Percentiles rank a stretch among this genome's conserved stretches.
These are phyloP conservation scores for Perithous albicinctus DNA, from an alignment of 2,888 invertebrate genomes.

Conservation along the genomic window DNA sequence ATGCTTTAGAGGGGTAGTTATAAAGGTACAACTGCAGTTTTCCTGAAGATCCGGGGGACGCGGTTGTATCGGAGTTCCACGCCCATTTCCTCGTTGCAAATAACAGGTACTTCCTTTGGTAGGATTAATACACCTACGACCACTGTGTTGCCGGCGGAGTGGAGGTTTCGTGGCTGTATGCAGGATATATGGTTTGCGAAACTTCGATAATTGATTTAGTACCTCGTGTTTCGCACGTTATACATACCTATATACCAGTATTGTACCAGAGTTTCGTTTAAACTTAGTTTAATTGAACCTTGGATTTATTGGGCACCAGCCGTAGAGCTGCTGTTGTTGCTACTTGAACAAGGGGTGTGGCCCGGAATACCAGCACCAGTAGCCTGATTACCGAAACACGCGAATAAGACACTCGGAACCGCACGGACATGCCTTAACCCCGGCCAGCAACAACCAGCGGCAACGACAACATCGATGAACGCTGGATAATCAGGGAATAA, in stretches of 20 bases:
- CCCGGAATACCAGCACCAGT: not conserved
- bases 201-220: constrained; percentile 83
- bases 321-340: constrained; percentile 52
- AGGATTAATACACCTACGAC: constrained; percentile 18
- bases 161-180: constrained; percentile 44
- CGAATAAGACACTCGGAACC: constrained; percentile 46
- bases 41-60: constrained; percentile 2
- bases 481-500: constrained; percentile 41
- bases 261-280: constrained; percentile 79
- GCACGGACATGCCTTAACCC: constrained; percentile 40
- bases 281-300: constrained; percentile 84
- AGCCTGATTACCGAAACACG: constrained; percentile 40
- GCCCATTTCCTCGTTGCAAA: not conserved
- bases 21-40: not conserved
- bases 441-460: constrained; percentile 1
- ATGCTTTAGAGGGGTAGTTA: not conserved
- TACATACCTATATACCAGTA: constrained; percentile 72
- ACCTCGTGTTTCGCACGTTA: constrained; percentile 78
- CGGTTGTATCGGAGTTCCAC: not conserved
- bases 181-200: constrained; percentile 61
- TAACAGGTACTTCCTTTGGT: constrained; percentile 25
- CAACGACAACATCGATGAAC: constrained; percentile 44
- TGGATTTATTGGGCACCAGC: constrained; percentile 80
- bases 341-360: constrained; percentile 37
- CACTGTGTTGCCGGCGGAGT: constrained; percentile 9